phyloP scores from a whole-genome alignment of 2,113 vertebrate genomes.

The Panthera leo region DNA sequence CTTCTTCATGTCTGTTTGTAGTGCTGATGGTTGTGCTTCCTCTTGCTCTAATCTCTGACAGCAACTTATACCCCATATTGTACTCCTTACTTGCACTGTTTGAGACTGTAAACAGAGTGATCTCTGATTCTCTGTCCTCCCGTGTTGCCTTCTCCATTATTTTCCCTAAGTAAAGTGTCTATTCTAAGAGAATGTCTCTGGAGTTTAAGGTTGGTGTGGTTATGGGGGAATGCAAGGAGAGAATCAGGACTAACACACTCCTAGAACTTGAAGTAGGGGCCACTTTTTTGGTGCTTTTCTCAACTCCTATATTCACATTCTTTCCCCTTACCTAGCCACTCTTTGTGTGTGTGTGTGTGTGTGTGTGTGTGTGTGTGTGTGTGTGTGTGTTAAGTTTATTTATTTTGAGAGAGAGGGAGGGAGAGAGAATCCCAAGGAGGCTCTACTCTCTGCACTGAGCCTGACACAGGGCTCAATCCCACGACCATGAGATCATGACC shows the following conservation, averaged over 20 bases:
- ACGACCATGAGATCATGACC: too few relatives aligned
- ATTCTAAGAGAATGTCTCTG: background rate
- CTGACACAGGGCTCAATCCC: too few relatives aligned
- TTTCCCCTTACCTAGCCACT: background rate
- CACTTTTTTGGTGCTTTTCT: background rate
- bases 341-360: background rate
- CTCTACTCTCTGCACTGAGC: too few relatives aligned
- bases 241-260: background rate
- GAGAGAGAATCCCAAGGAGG: too few relatives aligned
- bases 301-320: background rate
- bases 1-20: constrained; percentile 50
- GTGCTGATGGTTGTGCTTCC: background rate
- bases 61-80: background rate
- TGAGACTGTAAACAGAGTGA: background rate
- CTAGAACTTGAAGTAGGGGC: background rate
- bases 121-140: background rate
- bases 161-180: background rate
- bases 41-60: background rate
- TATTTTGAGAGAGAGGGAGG: too few relatives aligned
- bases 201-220: background rate
- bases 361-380: too few relatives aligned
- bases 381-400: too few relatives aligned
- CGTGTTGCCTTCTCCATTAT: background rate
- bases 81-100: background rate
- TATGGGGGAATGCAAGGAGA: background rate